phyloP scores from a whole-genome alignment of 2,888 invertebrate species.

The Euplagia quadripunctaria region DNA sequence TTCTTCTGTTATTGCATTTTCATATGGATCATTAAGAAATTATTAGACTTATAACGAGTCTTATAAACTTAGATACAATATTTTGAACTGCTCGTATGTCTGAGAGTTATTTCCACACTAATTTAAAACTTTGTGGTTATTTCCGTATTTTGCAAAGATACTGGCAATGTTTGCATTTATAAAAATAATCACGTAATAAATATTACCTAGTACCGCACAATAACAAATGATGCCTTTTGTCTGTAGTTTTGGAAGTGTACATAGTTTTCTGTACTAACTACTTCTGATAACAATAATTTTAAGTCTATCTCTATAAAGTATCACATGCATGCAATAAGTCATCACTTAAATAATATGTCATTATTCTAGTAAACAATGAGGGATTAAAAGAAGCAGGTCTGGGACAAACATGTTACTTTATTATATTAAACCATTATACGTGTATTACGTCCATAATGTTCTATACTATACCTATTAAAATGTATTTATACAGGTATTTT shows the following conservation, averaged over 20 bases:
- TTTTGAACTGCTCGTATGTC: neutral
- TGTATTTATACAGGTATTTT: conserved; percentile 45
- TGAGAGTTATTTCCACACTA: neutral
- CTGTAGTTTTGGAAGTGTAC: neutral
- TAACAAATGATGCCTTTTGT: neutral
- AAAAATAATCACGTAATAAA: neutral
- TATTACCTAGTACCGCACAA: neutral
- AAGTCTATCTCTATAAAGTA: neutral
- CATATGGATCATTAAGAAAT: neutral
- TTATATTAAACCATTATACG: conserved; percentile 25
- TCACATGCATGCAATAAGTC: neutral
- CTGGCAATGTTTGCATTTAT: neutral
- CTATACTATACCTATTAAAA: conserved; percentile 24
- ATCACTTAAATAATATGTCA: neutral
- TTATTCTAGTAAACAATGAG: neutral
- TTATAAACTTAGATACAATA: neutral
- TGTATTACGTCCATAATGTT: conserved; percentile 42
- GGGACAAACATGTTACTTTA: neutral
- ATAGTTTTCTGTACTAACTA: neutral
- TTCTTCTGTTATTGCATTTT: neutral
- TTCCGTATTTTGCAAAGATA: neutral
- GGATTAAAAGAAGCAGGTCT: conserved; percentile 1
- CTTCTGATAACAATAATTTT: neutral
- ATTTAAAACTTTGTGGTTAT: neutral
- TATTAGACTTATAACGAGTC: neutral